Evolutionary conservation across 2,888 invertebrate genomes (phyloP), one percentile per base, ranked within the genome.

Genomic region (Cataglyphis altisquamis): DNA sequence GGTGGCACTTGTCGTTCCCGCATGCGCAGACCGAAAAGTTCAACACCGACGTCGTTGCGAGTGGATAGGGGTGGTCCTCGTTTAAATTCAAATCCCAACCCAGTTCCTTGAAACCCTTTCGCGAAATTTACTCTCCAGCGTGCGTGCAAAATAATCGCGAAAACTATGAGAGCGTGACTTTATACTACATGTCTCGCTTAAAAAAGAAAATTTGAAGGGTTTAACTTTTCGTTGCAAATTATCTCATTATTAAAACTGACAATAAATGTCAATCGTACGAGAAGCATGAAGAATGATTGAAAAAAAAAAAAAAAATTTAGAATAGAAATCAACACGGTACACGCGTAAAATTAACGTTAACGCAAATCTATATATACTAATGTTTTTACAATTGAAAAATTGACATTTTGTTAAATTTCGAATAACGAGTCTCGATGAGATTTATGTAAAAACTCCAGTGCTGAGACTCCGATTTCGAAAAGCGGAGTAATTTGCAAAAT

Each of bases 31-130:
- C 25, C 36, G 68, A 18, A 78, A 70, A 45, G 45, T 70, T 48
- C 78, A 57, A 70, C 60, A 32, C 70, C 21, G 57, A 32, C 39
- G 21, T 12, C 52, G 48, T 18, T 52, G n/a, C 52, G 36, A 25
- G 70, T 80, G 78, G 66, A 77, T 64, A 66, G 52, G 55, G 41
- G 18, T 15, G 41, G 41, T 57, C 29, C 45, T 80, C 78, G 70
- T 80, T 80, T 70, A 80, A 80, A 80, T 70, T 80, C 78, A 60
- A 80, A 80, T 80, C 18, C 41, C 72, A 80, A 80, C 60, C 78
- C 45, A 67, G 55, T 67, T 80, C 9, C 70, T 48, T 60, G 60
- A 21, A 70, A 36, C 18, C 32, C 70, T 29, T 55, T 29, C 32
- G 45, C 25, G 45, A 80, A 80, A 80, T 60, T 80, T 80, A 80